A percentile compares a stretch with the other conserved stretches of the same genome.
These are phyloP conservation scores for Sipha flava DNA, from an alignment of 1,140 invertebrate genomes.

Conservation along the genomic window DNA sequence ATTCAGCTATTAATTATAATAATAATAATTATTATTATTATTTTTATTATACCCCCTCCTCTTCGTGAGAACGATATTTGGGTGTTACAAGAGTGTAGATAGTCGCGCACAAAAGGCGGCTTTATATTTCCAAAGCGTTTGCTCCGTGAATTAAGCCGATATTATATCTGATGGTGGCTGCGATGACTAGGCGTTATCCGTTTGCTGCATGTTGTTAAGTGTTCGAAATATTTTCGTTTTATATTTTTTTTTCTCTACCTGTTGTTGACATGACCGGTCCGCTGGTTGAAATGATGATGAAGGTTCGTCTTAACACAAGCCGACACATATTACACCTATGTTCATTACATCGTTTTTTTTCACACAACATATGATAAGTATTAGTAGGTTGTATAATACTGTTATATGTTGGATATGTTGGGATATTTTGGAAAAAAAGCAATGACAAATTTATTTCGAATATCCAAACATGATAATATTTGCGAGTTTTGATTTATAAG, in stretches of 20 bases:
- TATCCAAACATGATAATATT: too few species aligned
- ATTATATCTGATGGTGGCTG: constrained; percentile 32
- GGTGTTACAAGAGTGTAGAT: neutral
- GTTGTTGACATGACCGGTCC: constrained; percentile 29
- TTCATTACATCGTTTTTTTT: neutral
- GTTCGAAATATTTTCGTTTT: constrained; percentile 30
- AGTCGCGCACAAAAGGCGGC: constrained; percentile 25
- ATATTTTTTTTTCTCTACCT: constrained; percentile 27
- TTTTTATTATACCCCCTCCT: neutral
- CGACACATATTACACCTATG: constrained; percentile 30
- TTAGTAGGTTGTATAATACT: neutral
- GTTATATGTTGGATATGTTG: neutral
- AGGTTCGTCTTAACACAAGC: constrained; percentile 27
- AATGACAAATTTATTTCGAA: neutral
- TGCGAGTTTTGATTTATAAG: too few species aligned
- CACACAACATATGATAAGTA: neutral
- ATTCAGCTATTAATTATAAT: neutral
- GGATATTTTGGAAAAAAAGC: neutral
- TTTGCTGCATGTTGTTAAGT: constrained; percentile 29
- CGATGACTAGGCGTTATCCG: constrained; percentile 18
- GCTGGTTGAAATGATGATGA: constrained; percentile 28
- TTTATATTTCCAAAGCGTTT: constrained; percentile 23
- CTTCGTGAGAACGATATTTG: neutral
- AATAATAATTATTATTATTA: neutral
- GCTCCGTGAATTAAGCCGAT: constrained; percentile 28